Base-by-base conservation (phyloP, 2,113 vertebrate species). In the Perognathus longimembris region DNA sequence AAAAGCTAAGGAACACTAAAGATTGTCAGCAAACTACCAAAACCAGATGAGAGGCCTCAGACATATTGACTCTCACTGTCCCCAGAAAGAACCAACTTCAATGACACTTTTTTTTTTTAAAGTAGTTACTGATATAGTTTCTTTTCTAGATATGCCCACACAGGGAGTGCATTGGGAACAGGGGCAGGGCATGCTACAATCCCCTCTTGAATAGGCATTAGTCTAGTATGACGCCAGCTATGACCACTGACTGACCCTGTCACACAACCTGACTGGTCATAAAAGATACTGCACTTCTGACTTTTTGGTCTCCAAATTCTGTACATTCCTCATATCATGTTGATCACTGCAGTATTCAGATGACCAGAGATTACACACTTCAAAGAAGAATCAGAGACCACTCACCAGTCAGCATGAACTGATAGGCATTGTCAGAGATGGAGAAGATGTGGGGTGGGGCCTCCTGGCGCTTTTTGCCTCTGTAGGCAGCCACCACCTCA, bases 391-490 rank as follows among this genome's bases (percentile, higher is more conserved):
- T 94, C 94, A 93, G 96, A 71, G 71, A 74, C 82, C 0, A 95
- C 97, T 98, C 73, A 98, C 98, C 98, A 0, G 97, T 98, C 40
- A 98, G 88, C 98, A 98, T 98, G 96, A 94, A 97, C 96, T 98
- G 98, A 91, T 98, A 98, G 91, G 97, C 96, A 0, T 98, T 98
- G 87, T 98, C 98, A 42, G 98, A 98, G 83, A 98, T 98, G 40
- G 98, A 99, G 98, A 99, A 99, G 97, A 99, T 98, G 95, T 99
- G 99, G 10, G 99, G 98, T 2, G 98, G 98, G 28, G 98, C 98
- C 97, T 99, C 98, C 93, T 99, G 98, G 57, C 98, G 97, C 97
- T 99, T 99, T 76, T 99, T 99, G 95, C 98, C 98, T 34, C 98
- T 63, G 95, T 99, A 99, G 85, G 95, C 98, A 0, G 12, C 0